Base-by-base conservation (phyloP, 2,888 invertebrate species). In the Mamestra brassicae region DNA sequence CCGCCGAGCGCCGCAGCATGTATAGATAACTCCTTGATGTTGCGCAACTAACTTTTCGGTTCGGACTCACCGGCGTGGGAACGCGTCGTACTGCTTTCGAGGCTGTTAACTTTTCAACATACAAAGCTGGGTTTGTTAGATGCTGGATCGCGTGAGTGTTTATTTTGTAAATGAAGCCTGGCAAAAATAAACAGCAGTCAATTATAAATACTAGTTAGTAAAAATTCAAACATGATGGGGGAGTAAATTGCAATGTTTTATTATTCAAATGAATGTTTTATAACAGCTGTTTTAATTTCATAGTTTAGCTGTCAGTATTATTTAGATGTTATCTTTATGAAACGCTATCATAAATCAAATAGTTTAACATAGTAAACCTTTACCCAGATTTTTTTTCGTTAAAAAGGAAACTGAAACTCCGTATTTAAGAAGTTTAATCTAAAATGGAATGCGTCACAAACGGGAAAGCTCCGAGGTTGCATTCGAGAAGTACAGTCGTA, bases 41-140 rank as follows among this genome's bases (percentile, higher is more conserved):
- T 88, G 85, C 88, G 87, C 78, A 87, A 89, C 80, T 81, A 79
- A 82, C 83, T 80, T 85, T 87, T 83, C 73, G 69, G 80, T 87
- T 83, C 71, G 67, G 78, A 83, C 84, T 85, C 69, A 64, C 57
- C 65, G 66, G 58, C 73, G 67, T 63, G 55, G 72, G 60, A 67
- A 74, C 54, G 15, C 67, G 34, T n/a, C n/a, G 57, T 11, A 55
- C 63, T 66, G 84, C 38, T 4, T 70, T 68, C 57, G 82, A 54
- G 50, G 58, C 36, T 67, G 71, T 55, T 79, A 13, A 71, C 38
- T 66, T 81, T 69, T 36, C 7, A 69, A 67, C 63, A 71, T 54
- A 60, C 13, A 52, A 45, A 42, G 2, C 34, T 58, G 5, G 3
- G 15, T 66, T 36, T 50, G 36, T 36, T 47, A 2, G 17, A 36